Base-by-base conservation (phyloP, 2,113 vertebrate genomes). In the Sinosuthora webbiana region DNA sequence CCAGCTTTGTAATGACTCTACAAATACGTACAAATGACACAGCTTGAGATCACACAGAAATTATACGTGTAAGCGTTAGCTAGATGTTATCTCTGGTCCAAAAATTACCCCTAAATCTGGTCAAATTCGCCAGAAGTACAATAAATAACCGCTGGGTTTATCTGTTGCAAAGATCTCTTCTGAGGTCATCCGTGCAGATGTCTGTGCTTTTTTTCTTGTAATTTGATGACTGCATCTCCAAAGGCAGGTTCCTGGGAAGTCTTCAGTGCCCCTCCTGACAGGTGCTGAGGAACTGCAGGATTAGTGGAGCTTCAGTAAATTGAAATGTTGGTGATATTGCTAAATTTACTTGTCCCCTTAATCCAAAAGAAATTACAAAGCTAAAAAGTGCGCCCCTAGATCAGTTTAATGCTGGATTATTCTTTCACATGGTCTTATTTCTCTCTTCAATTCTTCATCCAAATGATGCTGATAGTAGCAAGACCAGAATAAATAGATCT, bases 131-230 rank as follows among this genome's bases (percentile, higher is more conserved):
- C 69, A 93, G 86, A 92, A 90, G 88, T 81, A 82, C 83, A 86
- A 94, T 95, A 96, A 94, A 93, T 97, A 97, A 94, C 53, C 92
- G 27, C 67, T n/a, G 42, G 55, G 70, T 89, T 91, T 96, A 96
- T 95, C 95, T 91, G 65, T 77, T 94, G 22, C 53, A 83, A 13
- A 63, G 87, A 97, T 96, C 94, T 95, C 39, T 77, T 94, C 81
- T 80, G 93, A 94, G 91, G 91, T 94, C 89, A 91, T 77, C 96
- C 80, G 91, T 76, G 39, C 89, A 93, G 80, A 93, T 90, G 83
- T 90, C 92, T 91, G 81, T 35, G 45, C 55, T 94, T 95, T 94
- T 95, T 95, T 83, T 92, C 94, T 74, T 73, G 87, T 91, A 92
- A 93, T 80, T 62, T 80, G 93, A 94, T 91, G 81, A 74, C 87